Conservation (phyloP, 2,888 invertebrate species). For the Isotomurus palustris region DNA sequence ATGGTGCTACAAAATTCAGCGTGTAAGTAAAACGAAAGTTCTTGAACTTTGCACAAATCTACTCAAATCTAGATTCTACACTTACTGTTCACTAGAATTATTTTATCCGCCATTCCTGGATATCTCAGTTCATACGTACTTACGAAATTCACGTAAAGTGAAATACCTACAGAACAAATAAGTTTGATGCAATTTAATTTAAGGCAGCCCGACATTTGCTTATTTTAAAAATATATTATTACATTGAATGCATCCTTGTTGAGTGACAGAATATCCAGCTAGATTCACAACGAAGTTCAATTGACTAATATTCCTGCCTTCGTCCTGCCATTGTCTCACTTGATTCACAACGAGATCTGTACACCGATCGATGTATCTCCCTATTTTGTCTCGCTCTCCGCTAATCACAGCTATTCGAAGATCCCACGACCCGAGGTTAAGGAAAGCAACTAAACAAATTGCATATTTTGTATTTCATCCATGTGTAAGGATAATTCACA, state of each 20-base stretch:
- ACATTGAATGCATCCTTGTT: conserved; percentile 25
- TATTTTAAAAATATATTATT: no score
- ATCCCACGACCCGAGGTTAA: conserved; percentile 20
- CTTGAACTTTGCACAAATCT: no score
- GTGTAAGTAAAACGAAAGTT: no score
- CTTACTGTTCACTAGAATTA: conserved; percentile 16
- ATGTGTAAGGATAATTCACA: no score
- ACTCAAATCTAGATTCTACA: no score
- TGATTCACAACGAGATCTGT: conserved; percentile 7
- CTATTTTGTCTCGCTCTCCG: neutral
- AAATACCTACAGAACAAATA: no score
- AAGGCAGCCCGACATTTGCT: no score
- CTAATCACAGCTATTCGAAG: conserved; percentile 7
- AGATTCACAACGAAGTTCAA: conserved; percentile 16
- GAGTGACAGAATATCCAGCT: conserved; percentile 11
- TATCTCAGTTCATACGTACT: conserved; percentile 3
- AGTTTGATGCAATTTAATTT: no score
- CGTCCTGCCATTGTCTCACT: conserved; percentile 9
- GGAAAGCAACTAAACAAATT: conserved; percentile 16
- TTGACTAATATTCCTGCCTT: conserved; percentile 16
- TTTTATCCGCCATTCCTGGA: conserved; percentile 16
- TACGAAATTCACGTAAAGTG: conserved; percentile 10
- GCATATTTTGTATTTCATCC: no score
- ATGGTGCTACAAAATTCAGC: no score
- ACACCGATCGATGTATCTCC: conserved; percentile 16